Conservation (phyloP, 2,888 invertebrate species). For the Nysson spinosus region DNA sequence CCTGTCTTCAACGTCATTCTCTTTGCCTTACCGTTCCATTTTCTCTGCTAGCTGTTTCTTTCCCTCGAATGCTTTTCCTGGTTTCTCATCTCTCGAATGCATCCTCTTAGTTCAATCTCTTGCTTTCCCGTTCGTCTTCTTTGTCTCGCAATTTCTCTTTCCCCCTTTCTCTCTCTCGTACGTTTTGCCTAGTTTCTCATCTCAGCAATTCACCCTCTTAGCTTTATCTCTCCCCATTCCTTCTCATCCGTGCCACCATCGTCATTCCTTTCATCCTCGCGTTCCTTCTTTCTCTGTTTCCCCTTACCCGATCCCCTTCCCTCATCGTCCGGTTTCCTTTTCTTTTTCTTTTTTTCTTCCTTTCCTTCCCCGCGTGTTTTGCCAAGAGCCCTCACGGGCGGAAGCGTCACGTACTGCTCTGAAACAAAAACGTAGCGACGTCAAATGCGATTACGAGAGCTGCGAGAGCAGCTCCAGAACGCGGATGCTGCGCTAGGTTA, state of each 20-base stretch:
- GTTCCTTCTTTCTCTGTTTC: slow-evolving; percentile 21
- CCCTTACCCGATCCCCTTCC: too few relatives aligned
- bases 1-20: slow-evolving; percentile 27
- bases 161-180: too few relatives aligned
- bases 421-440: slow-evolving; percentile 77
- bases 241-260: too few relatives aligned
- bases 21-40: background rate
- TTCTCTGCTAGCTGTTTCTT: slow-evolving; percentile 21
- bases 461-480: slow-evolving; percentile 75
- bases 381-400: slow-evolving; percentile 70
- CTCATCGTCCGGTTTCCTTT: too few relatives aligned
- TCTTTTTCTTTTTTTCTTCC: slow-evolving; percentile 43
- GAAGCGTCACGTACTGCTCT: slow-evolving; percentile 77
- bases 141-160: too few relatives aligned
- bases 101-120: slow-evolving; percentile 11
- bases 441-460: slow-evolving; percentile 77
- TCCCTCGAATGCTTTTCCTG: slow-evolving; percentile 22
- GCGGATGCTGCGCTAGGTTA: slow-evolving; percentile 74
- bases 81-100: too few relatives aligned
- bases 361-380: slow-evolving; percentile 63
- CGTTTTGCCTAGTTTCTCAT: too few relatives aligned
- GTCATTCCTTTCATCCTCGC: too few relatives aligned
- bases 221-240: too few relatives aligned
- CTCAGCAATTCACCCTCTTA: too few relatives aligned
- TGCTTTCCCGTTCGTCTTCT: slow-evolving; percentile 50